Evolutionary conservation across 2,888 invertebrate species (phyloP).

Genomic region (Phaedon cochleariae): DNA sequence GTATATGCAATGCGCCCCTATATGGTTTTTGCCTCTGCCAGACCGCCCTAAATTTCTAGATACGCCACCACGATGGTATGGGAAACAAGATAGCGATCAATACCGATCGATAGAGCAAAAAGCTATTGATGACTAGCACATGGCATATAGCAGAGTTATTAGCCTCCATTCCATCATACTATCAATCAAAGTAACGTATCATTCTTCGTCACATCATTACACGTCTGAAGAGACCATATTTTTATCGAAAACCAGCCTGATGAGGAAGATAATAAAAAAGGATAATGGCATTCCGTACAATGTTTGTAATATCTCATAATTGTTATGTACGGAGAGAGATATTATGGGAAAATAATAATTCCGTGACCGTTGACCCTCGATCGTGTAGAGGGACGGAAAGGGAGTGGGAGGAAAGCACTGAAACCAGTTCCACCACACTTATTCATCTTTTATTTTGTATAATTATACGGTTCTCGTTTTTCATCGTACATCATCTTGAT

Average conservation of each 20-base stretch:
- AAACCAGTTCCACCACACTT: conserved; percentile 53
- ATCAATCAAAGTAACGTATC: conserved; percentile 32
- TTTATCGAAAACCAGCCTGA: conserved; percentile 35
- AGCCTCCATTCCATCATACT: conserved; percentile 27
- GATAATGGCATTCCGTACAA: conserved; percentile 50
- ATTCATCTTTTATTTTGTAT: conserved; percentile 51
- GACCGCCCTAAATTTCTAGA: too few relatives aligned
- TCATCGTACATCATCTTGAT: conserved; percentile 62
- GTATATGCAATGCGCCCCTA: too few relatives aligned
- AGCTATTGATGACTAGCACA: conserved; percentile 19
- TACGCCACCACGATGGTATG: too few relatives aligned
- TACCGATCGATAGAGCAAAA: background rate
- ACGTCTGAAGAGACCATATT: conserved; percentile 21
- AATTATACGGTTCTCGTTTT: conserved; percentile 60
- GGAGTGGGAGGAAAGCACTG: conserved; percentile 59
- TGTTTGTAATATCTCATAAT: conserved; percentile 53
- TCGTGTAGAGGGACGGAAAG: conserved; percentile 53
- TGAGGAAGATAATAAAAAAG: conserved; percentile 37
- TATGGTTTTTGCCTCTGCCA: too few relatives aligned
- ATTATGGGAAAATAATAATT: conserved; percentile 60
- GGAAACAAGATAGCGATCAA: background rate
- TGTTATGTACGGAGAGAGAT: conserved; percentile 50
- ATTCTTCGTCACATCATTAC: conserved; percentile 34
- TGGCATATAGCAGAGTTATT: conserved; percentile 27
- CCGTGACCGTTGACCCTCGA: conserved; percentile 59